Conservation (phyloP, 1,140 invertebrate genomes). For the Condylostylus longicornis region DNA sequence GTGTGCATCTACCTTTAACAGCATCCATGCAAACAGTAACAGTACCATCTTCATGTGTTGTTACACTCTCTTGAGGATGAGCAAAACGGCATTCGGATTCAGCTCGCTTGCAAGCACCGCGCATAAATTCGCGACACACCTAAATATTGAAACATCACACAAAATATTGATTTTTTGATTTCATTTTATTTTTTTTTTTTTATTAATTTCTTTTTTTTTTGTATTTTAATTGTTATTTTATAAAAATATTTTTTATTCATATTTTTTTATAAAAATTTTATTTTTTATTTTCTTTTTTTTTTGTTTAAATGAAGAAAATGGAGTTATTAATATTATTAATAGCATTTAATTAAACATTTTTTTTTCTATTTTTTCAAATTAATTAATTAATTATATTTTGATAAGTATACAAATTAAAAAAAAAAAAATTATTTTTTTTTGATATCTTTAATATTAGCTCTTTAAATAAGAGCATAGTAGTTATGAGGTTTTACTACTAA, state of each 20-base stretch:
- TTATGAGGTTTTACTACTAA: too few relatives aligned
- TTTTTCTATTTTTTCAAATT: too few relatives aligned
- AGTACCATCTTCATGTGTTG: constrained; percentile 84
- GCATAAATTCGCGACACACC: constrained; percentile 97
- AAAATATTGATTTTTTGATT: constrained; percentile 12
- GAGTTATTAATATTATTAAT: too few relatives aligned
- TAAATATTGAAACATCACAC: too few relatives aligned
- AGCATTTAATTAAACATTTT: too few relatives aligned
- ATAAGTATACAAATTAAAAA: too few relatives aligned
- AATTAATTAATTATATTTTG: too few relatives aligned
- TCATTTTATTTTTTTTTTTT: constrained; percentile 1
- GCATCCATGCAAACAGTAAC: constrained; percentile 98
- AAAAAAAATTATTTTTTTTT: too few relatives aligned
- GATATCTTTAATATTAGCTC: too few relatives aligned
- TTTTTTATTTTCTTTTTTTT: constrained; percentile 9
- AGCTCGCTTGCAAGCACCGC: constrained; percentile 89
- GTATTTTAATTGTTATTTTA: neutral
- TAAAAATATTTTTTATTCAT: constrained; percentile 4
- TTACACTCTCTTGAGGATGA: constrained; percentile 88
- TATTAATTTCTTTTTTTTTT: constrained; percentile 3
- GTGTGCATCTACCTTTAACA: constrained; percentile 91
- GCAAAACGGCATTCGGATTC: constrained; percentile 94
- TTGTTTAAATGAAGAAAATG: too few relatives aligned
- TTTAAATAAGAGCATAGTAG: too few relatives aligned
- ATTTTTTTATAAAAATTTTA: constrained; percentile 6